Conservation (phyloP, 2,797 vertebrate species). For the Sebastes ruberrimus region DNA sequence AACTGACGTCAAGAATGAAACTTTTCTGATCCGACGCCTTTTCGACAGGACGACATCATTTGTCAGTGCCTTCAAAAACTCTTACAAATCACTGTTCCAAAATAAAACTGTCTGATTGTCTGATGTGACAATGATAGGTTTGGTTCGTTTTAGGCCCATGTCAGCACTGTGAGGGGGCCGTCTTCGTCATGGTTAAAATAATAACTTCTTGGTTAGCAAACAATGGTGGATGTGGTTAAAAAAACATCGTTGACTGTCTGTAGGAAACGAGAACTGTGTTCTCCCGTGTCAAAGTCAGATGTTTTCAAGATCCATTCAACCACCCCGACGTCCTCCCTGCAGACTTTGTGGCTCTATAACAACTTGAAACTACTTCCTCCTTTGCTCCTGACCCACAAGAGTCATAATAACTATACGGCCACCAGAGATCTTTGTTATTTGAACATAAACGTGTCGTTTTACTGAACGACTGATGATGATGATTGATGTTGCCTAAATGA, state of each 20-base stretch:
- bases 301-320: not conserved
- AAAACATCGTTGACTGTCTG: not conserved
- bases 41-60: too few species aligned
- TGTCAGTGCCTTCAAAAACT: too few species aligned
- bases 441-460: not conserved
- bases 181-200: not conserved
- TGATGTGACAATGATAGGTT: too few species aligned
- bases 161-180: not conserved
- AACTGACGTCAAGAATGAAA: too few species aligned
- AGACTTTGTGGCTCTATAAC: not conserved
- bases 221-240: not conserved
- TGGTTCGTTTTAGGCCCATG: not conserved
- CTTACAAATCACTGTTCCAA: accelerated
- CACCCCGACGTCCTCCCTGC: not conserved
- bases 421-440: not conserved
- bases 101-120: too few species aligned
- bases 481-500: not conserved
- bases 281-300: not conserved
- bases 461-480: not conserved
- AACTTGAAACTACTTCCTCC: not conserved
- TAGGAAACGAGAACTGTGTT: not conserved
- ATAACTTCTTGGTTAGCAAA: not conserved
- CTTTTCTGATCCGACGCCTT: too few species aligned
- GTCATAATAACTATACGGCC: not conserved
- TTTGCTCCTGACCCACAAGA: not conserved